Base-by-base conservation (phyloP, 2,888 invertebrate species). In the Hipparchia sbordonii region DNA sequence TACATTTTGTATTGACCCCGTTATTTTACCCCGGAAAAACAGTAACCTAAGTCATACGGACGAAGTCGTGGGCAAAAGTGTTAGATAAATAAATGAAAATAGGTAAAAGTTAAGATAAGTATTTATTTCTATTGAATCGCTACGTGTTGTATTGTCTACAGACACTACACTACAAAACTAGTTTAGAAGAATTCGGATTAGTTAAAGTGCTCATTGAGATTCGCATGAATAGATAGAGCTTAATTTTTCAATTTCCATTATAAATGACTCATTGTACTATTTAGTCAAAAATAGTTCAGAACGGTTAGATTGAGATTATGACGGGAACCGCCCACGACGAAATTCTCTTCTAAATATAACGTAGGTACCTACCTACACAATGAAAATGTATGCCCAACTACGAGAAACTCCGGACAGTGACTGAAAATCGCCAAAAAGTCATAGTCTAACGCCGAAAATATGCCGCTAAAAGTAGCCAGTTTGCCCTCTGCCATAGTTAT, bases 251-350 rank as follows among this genome's bases (percentile, higher is more conserved):
- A 60, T 61, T 13, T 62, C 52, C 45, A 67, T 72, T 66, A 65
- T 46, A 51, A 52, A 52, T 72, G 72, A 72, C 8, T 71, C 69
- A 69, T 66, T 57, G 71, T 66, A 48, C 56, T 62, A 66, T 68
- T 62, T 68, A 39, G 39, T 39, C n/a, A 62, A 59, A 71, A 59
- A 73, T 59, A 74, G 67, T 72, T 71, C 70, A 73, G 72, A 75
- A 72, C 59, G 61, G 57, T 78, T 78, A 78, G 74, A 77, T 78
- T 67, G 72, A 78, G 74, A 80, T 82, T 78, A 78, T 77, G 73
- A 77, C 74, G 75, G 72, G 71, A 77, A 76, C 84, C 84, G 84
- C 82, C 86, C 83, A 83, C 82, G 77, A 74, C n/a, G 78, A 72
- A 74, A 78, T 77, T 73, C 74, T 74, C 52, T 60, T 68, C 77